Evolutionary conservation across 2,113 vertebrate genomes (phyloP).

Genomic region (Scomber colias): DNA sequence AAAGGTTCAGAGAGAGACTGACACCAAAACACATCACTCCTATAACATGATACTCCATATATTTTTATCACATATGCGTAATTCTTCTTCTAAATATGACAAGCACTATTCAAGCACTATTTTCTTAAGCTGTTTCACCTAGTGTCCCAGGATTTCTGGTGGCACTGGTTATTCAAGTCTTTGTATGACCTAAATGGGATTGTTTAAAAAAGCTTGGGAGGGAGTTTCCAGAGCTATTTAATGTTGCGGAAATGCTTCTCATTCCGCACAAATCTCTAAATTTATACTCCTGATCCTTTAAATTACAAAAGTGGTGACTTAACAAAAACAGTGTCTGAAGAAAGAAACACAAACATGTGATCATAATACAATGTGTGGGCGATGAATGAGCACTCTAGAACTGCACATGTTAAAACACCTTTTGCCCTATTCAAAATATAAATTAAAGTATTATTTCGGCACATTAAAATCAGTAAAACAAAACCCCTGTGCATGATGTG

Average conservation of each 20-base stretch:
- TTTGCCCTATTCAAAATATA: slow-evolving; percentile 13
- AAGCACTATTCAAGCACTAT: not conserved
- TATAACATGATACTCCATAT: no score
- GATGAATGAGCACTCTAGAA: not conserved
- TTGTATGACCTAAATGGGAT: not conserved
- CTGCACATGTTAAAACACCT: not conserved
- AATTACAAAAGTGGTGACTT: slow-evolving; percentile 16
- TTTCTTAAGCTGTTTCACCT: not conserved
- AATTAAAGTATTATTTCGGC: slow-evolving; percentile 29
- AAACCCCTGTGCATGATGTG: slow-evolving; percentile 48
- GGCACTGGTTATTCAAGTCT: not conserved
- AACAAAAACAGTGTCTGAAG: slow-evolving; percentile 4
- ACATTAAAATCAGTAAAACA: slow-evolving; percentile 47
- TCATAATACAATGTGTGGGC: not conserved
- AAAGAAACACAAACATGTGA: slow-evolving; percentile 20
- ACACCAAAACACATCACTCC: not conserved
- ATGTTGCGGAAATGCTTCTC: slow-evolving; percentile 42
- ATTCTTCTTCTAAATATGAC: not conserved
- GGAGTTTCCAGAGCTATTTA: slow-evolving; percentile 6
- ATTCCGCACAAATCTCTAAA: slow-evolving; percentile 26
- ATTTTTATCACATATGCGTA: no score
- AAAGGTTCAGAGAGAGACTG: not conserved
- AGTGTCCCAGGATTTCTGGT: slow-evolving; percentile 3
- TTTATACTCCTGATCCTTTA: slow-evolving; percentile 23
- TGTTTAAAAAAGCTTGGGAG: not conserved